Evolutionary conservation across 2,113 vertebrate genomes (phyloP), one percentile per base, ranked within the genome.

Genomic region (Alosa alosa): DNA sequence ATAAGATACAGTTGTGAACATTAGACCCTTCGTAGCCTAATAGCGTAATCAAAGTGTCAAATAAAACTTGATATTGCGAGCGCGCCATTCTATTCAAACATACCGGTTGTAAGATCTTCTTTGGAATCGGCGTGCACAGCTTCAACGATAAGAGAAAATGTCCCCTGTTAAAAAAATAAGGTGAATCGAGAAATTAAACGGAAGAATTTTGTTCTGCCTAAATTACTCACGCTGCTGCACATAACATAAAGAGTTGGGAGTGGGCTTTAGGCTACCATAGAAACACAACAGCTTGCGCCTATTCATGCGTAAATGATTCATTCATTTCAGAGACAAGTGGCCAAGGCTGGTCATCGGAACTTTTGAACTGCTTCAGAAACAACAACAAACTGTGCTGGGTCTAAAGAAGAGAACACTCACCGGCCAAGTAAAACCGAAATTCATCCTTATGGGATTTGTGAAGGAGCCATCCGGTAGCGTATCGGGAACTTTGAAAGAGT

Each of bases 381-480:
- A 39, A 78, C 72, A 39, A 36, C 11, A 78, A 39, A 60, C 20
- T 4, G 31, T 78, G 31, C 22, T 78, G 15, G 31, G 31, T 17
- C 72, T 75, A 25, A 78, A 78, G 1, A 49, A 6, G 15, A 41
- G 20, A 6, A 6, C 20, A 93, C 96, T 98, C 94, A 99, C 98
- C 92, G 98, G 98, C 98, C 98, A 99, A 91, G 97, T 99, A 96
- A 99, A 99, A 88, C 97, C 97, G 84, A 99, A 97, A 89, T 97
- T 96, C 86, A 99, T 97, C 91, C 95, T 94, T 92, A 99, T 95
- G 82, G 98, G 98, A 89, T 98, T 99, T 93, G 87, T 96, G 93
- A 99, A 99, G 55, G 96, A 91, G 1, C 94, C 94, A 88, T 98
- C 97, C 1, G 94, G 93, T 89, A 96, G 95, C 82, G 91, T 94